Conservation (phyloP, 2,888 invertebrate genomes). For the Xanthorhoe spadicearia region DNA sequence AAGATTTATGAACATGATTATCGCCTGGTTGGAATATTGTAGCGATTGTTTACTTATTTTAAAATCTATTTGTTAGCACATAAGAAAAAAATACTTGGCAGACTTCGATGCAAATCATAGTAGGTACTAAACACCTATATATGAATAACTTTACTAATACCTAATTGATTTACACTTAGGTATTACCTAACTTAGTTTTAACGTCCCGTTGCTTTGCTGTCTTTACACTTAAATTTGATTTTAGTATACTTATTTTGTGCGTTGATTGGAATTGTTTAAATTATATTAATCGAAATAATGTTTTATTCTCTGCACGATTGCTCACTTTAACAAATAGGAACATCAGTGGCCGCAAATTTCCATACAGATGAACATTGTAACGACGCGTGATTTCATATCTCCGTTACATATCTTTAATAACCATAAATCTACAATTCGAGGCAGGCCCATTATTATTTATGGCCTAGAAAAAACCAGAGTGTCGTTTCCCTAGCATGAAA, state of each 20-base stretch:
- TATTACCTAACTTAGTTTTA: no score
- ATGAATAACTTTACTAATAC: no score
- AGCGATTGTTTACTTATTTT: not conserved
- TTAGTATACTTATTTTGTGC: no score
- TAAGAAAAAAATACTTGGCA: no score
- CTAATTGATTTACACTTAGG: no score
- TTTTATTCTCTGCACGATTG: conserved; percentile 3
- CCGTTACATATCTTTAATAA: conserved; percentile 78
- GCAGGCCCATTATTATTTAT: conserved; percentile 67
- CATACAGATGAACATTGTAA: conserved; percentile 78
- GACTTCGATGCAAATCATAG: no score
- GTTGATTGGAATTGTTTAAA: not conserved
- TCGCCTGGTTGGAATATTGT: not conserved
- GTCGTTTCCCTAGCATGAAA: conserved; percentile 43
- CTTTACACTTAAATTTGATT: no score
- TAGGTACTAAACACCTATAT: no score
- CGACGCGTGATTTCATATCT: conserved; percentile 66
- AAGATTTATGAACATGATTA: not conserved
- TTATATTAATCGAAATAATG: not conserved
- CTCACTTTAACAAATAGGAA: conserved; percentile 45
- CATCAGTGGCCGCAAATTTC: conserved; percentile 65
- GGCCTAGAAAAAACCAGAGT: conserved; percentile 62
- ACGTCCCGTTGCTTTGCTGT: no score
- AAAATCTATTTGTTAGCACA: not conserved
- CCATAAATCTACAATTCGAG: conserved; percentile 79